phyloP scores from a whole-genome alignment of 2,113 vertebrate genomes.

The Machaerirhynchus nigripectus region DNA sequence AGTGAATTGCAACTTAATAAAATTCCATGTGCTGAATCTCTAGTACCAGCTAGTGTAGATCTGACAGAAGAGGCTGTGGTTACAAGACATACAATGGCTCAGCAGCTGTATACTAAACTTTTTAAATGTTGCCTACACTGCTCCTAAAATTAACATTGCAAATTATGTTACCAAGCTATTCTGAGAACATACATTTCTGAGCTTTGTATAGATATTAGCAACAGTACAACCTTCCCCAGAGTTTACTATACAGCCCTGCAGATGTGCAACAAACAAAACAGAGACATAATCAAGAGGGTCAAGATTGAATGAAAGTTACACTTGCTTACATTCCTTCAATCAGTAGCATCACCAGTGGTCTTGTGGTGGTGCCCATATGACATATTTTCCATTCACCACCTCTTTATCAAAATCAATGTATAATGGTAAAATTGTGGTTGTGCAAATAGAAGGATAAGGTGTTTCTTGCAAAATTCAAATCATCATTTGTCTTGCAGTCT shows the following conservation, averaged over 20 bases:
- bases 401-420: not conserved
- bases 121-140: not conserved
- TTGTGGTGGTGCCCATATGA: not conserved
- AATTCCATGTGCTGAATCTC: not conserved
- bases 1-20: not conserved
- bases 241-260: not conserved
- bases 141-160: not conserved
- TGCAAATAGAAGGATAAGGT: not conserved
- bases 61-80: not conserved
- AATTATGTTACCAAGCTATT: not conserved
- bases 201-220: not conserved
- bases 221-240: not conserved
- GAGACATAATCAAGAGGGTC: not conserved
- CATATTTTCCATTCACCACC: accelerated
- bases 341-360: not conserved
- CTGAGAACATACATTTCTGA: not conserved
- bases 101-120: not conserved
- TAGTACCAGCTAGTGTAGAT: not conserved
- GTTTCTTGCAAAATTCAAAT: not conserved
- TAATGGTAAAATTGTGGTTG: not conserved
- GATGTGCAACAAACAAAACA: not conserved
- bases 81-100: not conserved
- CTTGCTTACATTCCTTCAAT: not conserved
- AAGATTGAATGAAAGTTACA: not conserved
- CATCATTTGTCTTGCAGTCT: not conserved